These are phyloP conservation scores for Epinotia demarniana DNA, from an alignment of 2,888 invertebrate species.

Conservation along the genomic window DNA sequence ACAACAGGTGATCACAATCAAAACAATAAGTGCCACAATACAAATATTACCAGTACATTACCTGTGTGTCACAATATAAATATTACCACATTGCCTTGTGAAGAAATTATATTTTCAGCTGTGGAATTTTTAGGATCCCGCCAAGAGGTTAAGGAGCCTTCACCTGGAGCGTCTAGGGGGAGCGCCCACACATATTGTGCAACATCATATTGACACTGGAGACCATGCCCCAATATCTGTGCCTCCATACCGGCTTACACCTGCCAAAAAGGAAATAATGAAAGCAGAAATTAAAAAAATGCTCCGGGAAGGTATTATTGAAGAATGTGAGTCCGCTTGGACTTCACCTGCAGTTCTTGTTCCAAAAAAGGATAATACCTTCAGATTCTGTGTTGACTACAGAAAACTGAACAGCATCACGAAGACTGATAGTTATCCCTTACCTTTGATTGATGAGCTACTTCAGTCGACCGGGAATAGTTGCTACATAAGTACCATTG, in stretches of 20 bases:
- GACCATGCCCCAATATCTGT: conserved; percentile 54
- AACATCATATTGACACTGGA: conserved; percentile 54
- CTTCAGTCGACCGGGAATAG: conserved; percentile 52
- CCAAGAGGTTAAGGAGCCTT: too few species aligned
- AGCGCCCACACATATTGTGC: conserved; percentile 43
- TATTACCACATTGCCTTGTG: too few species aligned
- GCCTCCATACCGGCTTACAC: conserved; percentile 56
- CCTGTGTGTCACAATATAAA: too few species aligned
- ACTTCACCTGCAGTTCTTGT: conserved; percentile 56
- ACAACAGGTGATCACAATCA: too few species aligned
- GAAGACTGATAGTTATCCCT: conserved; percentile 49
- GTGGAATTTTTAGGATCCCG: too few species aligned
- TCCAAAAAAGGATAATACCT: conserved; percentile 53
- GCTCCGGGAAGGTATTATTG: conserved; percentile 54
- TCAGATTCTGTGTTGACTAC: conserved; percentile 56
- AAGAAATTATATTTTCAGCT: too few species aligned
- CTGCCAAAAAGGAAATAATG: conserved; percentile 51
- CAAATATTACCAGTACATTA: too few species aligned
- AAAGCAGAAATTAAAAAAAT: conserved; percentile 53
- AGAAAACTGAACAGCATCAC: conserved; percentile 49
- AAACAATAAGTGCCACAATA: too few species aligned
- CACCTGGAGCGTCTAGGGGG: conserved; percentile 45
- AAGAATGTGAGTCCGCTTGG: conserved; percentile 58
- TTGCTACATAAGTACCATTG: conserved; percentile 56
- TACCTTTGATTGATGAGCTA: conserved; percentile 59